Conservation (phyloP, 2,113 vertebrate genomes). For the Copsychus sechellarum region DNA sequence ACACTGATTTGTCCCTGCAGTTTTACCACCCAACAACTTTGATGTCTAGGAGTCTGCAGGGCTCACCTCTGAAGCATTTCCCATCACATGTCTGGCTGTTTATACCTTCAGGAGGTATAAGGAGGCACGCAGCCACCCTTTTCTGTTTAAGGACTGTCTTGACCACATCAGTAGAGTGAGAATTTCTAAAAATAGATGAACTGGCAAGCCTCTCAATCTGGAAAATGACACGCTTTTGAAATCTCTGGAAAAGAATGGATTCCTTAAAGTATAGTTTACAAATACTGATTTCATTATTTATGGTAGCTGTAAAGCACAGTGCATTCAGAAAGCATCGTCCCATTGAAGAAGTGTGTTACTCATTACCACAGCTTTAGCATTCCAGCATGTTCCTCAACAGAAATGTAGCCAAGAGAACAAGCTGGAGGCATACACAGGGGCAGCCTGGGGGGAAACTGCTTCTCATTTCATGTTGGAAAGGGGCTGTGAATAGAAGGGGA, state of each 20-base stretch:
- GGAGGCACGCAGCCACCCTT: slow-evolving; percentile 27
- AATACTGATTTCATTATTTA: slow-evolving; percentile 65
- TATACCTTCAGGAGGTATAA: slow-evolving; percentile 28
- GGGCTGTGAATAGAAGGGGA: not conserved
- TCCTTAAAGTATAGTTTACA: slow-evolving; percentile 61
- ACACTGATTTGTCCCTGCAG: not conserved
- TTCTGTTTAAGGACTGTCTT: slow-evolving; percentile 58
- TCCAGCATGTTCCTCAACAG: slow-evolving; percentile 40
- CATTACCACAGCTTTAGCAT: slow-evolving; percentile 25
- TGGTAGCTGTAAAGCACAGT: slow-evolving; percentile 38
- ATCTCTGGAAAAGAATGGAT: slow-evolving; percentile 48
- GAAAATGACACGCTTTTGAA: slow-evolving; percentile 59
- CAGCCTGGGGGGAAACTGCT: slow-evolving; percentile 8
- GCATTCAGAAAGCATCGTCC: slow-evolving; percentile 24
- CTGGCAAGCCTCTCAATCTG: slow-evolving; percentile 48
- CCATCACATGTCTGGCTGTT: slow-evolving; percentile 54
- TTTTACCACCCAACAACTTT: slow-evolving; percentile 33
- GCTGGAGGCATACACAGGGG: not conserved
- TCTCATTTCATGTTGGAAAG: not conserved
- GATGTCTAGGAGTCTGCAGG: slow-evolving; percentile 5
- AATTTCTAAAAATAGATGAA: slow-evolving; percentile 63
- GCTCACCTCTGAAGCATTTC: slow-evolving; percentile 58
- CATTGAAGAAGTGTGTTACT: slow-evolving; percentile 55
- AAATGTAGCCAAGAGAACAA: slow-evolving; percentile 14
- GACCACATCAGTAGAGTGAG: slow-evolving; percentile 61